Evolutionary conservation across 2,113 vertebrate species (phyloP).

Genomic region (Dunckerocampus dactyliophorus): DNA sequence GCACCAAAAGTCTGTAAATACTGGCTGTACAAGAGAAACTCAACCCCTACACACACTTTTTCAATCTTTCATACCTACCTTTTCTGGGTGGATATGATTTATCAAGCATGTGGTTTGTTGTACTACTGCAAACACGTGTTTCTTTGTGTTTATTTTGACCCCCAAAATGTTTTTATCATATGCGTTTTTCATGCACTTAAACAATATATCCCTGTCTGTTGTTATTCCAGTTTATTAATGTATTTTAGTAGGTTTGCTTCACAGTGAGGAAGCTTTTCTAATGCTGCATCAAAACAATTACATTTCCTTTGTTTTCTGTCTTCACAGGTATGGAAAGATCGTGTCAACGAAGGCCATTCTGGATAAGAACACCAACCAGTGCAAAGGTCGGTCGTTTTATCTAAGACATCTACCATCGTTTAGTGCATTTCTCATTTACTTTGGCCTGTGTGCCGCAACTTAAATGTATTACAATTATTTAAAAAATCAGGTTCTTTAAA

Average conservation of each 20-base stretch:
- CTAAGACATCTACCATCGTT: slow-evolving; percentile 14
- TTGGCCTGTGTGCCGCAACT: not conserved
- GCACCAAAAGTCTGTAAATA: too few species aligned
- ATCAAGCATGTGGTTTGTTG: too few species aligned
- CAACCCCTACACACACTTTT: too few species aligned
- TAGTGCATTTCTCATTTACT: slow-evolving; percentile 13
- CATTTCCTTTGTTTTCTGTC: slow-evolving; percentile 34
- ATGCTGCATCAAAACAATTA: slow-evolving; percentile 1
- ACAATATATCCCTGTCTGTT: not conserved
- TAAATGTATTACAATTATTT: too few species aligned
- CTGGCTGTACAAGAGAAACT: too few species aligned
- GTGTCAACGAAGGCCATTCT: slow-evolving; percentile 98
- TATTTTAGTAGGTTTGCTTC: not conserved
- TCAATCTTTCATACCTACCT: too few species aligned
- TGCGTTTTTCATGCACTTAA: too few species aligned
- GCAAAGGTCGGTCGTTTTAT: slow-evolving; percentile 84
- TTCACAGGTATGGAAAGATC: slow-evolving; percentile 92
- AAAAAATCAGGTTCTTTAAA: too few species aligned
- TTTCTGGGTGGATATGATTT: too few species aligned
- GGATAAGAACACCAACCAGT: slow-evolving; percentile 98
- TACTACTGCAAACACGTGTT: too few species aligned
- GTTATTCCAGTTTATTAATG: not conserved
- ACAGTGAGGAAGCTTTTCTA: not conserved
- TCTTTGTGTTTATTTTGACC: too few species aligned
- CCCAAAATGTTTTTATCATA: too few species aligned